These are phyloP conservation scores for Drosophila setifemur DNA, from an alignment of 1,140 invertebrate genomes.

Conservation along the genomic window DNA sequence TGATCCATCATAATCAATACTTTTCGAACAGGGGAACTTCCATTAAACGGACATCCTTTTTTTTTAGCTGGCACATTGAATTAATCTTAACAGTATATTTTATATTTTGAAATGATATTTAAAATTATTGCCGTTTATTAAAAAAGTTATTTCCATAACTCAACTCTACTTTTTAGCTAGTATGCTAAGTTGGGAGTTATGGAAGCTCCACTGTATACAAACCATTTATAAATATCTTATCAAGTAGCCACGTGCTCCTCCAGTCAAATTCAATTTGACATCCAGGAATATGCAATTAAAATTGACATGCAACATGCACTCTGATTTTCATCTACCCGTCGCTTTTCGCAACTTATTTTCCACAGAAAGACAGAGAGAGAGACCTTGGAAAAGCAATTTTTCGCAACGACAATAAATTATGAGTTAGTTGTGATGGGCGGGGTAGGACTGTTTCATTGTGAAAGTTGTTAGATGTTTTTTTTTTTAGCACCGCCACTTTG, in stretches of 20 bases:
- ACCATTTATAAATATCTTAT: slow-evolving; percentile 24
- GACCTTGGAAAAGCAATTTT: slow-evolving; percentile 60
- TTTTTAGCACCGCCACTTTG: slow-evolving; percentile 29
- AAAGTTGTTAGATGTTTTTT: slow-evolving; percentile 39
- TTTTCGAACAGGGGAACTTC: no score
- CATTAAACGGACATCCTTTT: no score
- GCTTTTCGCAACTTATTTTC: slow-evolving; percentile 17
- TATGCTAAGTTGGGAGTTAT: no score
- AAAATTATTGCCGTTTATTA: no score
- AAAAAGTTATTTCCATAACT: no score
- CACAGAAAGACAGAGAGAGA: no score
- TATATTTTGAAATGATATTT: no score
- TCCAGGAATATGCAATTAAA: slow-evolving; percentile 45
- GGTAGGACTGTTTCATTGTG: slow-evolving; percentile 4
- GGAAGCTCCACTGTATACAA: no score
- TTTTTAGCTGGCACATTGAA: no score
- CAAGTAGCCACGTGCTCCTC: slow-evolving; percentile 2
- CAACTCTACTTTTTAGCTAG: no score
- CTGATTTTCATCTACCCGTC: background rate
- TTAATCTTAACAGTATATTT: no score
- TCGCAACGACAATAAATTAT: slow-evolving; percentile 48
- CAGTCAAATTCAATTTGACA: slow-evolving; percentile 50
- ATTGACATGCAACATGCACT: slow-evolving; percentile 44
- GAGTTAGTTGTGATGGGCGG: background rate
- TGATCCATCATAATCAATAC: slow-evolving; percentile 12